Conservation (phyloP, 2,888 invertebrate species). For the Harmothoe impar region DNA sequence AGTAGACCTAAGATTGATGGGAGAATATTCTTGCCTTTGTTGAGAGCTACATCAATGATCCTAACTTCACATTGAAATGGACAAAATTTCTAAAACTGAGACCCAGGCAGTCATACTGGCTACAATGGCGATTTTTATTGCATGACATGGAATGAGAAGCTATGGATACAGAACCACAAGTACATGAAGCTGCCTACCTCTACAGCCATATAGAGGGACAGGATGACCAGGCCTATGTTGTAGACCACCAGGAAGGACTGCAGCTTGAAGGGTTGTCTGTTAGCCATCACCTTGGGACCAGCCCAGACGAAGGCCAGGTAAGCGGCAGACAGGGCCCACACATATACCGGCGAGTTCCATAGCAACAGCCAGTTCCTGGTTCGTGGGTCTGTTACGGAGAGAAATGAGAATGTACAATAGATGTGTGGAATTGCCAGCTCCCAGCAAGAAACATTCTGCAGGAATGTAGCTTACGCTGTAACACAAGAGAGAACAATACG, state of each 20-base stretch:
- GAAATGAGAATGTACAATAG: background rate
- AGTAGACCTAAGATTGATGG: too few relatives aligned
- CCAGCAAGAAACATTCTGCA: too few relatives aligned
- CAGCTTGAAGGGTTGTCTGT: conserved; percentile 90
- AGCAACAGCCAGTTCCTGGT: conserved; percentile 81
- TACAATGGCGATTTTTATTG: too few relatives aligned
- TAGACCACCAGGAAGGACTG: conserved; percentile 91
- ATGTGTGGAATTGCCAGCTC: background rate
- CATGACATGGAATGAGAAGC: too few relatives aligned
- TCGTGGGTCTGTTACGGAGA: conserved; percentile 78
- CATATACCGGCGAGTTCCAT: conserved; percentile 77
- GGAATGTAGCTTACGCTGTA: too few relatives aligned
- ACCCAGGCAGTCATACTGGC: too few relatives aligned
- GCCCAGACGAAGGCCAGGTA: conserved; percentile 86
- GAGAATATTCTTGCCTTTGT: too few relatives aligned
- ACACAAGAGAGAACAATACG: background rate
- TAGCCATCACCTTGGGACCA: conserved; percentile 92
- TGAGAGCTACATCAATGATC: too few relatives aligned
- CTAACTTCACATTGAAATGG: too few relatives aligned
- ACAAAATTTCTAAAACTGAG: too few relatives aligned
- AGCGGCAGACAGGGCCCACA: conserved; percentile 77
- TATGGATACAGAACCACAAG: too few relatives aligned
- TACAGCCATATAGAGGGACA: conserved; percentile 92
- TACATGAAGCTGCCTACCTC: conserved; percentile 87
- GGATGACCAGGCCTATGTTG: conserved; percentile 91